Evolutionary conservation across 2,888 invertebrate species (phyloP).

Genomic region (Lithophane socia): DNA sequence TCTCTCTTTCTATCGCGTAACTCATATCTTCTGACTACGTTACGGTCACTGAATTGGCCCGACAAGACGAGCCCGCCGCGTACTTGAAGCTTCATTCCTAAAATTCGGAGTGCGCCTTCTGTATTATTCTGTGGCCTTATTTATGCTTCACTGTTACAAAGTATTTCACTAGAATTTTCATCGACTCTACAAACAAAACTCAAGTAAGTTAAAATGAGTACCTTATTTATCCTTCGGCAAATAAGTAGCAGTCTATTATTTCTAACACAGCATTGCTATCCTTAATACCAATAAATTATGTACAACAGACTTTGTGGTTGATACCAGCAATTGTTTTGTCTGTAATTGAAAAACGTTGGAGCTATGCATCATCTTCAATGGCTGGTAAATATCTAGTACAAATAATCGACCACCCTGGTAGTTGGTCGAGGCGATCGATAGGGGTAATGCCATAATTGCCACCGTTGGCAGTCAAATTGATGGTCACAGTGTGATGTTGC

Average conservation of each 20-base stretch:
- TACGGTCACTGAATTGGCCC: too few species aligned
- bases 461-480: conserved; percentile 55
- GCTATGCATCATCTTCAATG: conserved; percentile 48
- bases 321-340: conserved; percentile 53
- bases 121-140: too few species aligned
- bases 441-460: conserved; percentile 57
- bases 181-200: conserved; percentile 29
- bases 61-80: too few species aligned
- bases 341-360: conserved; percentile 59
- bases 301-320: conserved; percentile 26
- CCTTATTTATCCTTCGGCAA: conserved; percentile 37
- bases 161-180: not conserved
- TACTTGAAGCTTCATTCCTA: too few species aligned
- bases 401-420: conserved; percentile 55
- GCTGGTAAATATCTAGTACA: conserved; percentile 53
- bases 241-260: conserved; percentile 46
- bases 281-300: conserved; percentile 53
- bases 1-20: too few species aligned
- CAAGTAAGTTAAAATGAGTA: conserved; percentile 26
- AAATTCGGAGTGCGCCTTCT: too few species aligned
- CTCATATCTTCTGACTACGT: too few species aligned
- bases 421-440: conserved; percentile 17
- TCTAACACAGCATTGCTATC: conserved; percentile 36
- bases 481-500: conserved; percentile 49
- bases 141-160: not conserved